Base-by-base conservation (phyloP, 2,888 invertebrate species). In the Pachymerium ferrugineum region DNA sequence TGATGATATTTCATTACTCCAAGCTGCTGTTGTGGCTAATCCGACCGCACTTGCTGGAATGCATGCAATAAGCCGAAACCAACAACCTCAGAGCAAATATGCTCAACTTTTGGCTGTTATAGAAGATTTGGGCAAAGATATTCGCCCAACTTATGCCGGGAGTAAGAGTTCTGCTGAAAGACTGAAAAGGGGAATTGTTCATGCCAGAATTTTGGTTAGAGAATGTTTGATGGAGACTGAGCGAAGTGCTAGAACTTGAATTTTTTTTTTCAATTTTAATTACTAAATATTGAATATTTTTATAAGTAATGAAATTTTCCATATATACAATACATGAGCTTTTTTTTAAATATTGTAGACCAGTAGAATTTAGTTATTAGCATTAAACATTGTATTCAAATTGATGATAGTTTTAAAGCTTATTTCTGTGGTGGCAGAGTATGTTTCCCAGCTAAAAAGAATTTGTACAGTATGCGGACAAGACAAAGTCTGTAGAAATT, bases 181-280 rank as follows among this genome's bases (percentile, higher is more conserved):
- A 71, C 87, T 99, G 70, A 98, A 98, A 84, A 88, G 97, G 73
- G 93, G 94, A 74, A 97, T 99, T 79, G 93, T 96, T 8, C 95
- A 96, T 83, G 97, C 98, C n/a, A 88, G 97, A 78, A 92, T 97
- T 80, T 87, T 99, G 77, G 96, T 99, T 71, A 88, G 95, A 78
- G 97, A 98, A 83, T 98, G 97, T 84, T 87, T 97, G 75, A 89
- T 94, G 84, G 98, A 98, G 84, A 95, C 96, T 31, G 97, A 97
- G 83, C 87, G 93, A 80, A 94, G 91, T 79, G 93, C 93, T 75
- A 87, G 92, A 77, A 92, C 92, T 86, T 93, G 88, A 75, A 22
- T 70, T 16, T 70, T 70, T 33, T 33, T 33, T 5, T n/a, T n/a
- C n/a, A n/a, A n/a, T n/a, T n/a, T n/a, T n/a, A n/a, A n/a, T n/a